A percentile compares a stretch with the other conserved stretches of the same genome.
Conservation (phyloP, 2,797 vertebrate genomes). For the Glossophaga mutica region DNA sequence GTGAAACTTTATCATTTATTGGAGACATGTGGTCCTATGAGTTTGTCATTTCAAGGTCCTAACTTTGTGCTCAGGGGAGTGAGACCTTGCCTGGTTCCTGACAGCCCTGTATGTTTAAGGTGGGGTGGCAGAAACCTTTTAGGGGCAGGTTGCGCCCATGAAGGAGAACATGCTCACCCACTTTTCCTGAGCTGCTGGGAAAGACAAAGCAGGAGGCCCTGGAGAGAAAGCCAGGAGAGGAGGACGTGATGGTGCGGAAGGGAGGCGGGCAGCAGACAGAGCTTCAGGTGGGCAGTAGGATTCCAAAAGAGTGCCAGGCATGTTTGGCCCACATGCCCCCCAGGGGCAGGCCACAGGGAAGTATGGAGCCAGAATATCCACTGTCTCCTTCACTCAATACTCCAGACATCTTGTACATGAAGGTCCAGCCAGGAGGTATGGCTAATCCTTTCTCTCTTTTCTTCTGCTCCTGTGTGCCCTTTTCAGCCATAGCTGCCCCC, state of each 20-base stretch:
- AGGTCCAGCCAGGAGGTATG: neutral
- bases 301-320: neutral
- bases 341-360: fast-evolving
- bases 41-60: neutral
- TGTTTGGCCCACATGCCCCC: no score
- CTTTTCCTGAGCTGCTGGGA: fast-evolving
- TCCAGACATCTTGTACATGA: fast-evolving
- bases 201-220: fast-evolving
- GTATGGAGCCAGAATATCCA: fast-evolving
- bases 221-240: neutral
- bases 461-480: no score
- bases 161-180: fast-evolving
- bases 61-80: fast-evolving
- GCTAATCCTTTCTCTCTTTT: neutral
- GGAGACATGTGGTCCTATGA: fast-evolving
- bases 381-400: fast-evolving
- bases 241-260: fast-evolving
- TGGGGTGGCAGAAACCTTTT: no score
- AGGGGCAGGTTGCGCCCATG: fast-evolving
- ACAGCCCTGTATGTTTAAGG: neutral
- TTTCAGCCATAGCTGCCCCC: fast-evolving
- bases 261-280: fast-evolving
- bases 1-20: fast-evolving
- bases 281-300: no score
- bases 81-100: fast-evolving